Conservation (phyloP, 2,888 invertebrate genomes). For the Papilio elwesi region DNA sequence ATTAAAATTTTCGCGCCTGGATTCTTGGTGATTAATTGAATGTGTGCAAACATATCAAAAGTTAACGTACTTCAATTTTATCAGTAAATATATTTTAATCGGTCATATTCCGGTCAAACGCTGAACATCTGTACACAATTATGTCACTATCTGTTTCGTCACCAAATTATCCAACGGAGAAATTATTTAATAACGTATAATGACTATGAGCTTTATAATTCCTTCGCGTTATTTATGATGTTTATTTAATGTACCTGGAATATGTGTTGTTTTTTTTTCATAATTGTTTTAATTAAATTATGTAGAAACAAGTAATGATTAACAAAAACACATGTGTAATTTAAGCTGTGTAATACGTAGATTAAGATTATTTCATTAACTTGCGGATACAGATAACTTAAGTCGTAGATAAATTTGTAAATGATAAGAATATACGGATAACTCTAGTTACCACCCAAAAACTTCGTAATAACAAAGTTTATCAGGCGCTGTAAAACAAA, state of each 20-base stretch:
- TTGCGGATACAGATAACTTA: constrained; percentile 27
- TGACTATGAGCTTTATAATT: neutral
- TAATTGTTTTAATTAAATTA: neutral
- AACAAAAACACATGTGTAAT: neutral
- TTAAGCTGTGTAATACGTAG: constrained; percentile 14
- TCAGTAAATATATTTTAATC: neutral
- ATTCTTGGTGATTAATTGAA: neutral
- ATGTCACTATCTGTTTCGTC: constrained; percentile 5
- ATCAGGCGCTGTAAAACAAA: neutral
- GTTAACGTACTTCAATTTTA: neutral
- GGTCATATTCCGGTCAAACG: neutral
- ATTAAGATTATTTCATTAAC: constrained; percentile 33
- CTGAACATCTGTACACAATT: neutral
- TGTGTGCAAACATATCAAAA: neutral
- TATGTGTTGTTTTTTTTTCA: neutral
- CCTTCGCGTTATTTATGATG: neutral
- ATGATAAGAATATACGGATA: constrained; percentile 19
- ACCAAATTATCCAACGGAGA: constrained; percentile 6
- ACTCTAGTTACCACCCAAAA: constrained; percentile 26
- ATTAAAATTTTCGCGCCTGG: too few species aligned
- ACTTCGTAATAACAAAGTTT: neutral
- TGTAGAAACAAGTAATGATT: neutral
- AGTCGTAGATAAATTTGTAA: constrained; percentile 32
- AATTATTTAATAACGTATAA: neutral
- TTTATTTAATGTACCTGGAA: neutral